Percentiles rank a stretch among this genome's conserved stretches.
Evolutionary conservation across 2,797 vertebrate genomes (phyloP).

Genomic region (Gadopsis bispinosus): DNA sequence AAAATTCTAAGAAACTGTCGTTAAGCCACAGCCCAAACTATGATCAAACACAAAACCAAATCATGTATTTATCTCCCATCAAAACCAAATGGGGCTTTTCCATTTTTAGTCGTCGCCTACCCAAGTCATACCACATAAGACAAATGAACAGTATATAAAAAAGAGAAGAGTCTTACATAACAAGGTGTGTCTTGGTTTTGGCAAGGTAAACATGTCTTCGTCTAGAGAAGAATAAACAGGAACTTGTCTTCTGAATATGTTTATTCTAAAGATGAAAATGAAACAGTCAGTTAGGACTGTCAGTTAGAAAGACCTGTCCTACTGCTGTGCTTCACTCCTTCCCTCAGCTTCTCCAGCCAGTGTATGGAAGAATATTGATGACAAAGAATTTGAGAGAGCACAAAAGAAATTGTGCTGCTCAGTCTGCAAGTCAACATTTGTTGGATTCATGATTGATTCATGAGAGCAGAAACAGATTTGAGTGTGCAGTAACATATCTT

Average conservation of each 20-base stretch:
- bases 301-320: slow-evolving; percentile 25
- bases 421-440: no score
- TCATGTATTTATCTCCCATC: slow-evolving; percentile 68
- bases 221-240: slow-evolving; percentile 61
- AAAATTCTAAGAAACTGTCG: slow-evolving; percentile 78
- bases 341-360: neutral
- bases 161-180: slow-evolving; percentile 51
- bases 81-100: slow-evolving; percentile 80
- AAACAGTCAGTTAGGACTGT: slow-evolving; percentile 1
- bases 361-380: neutral
- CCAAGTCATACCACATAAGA: slow-evolving; percentile 79
- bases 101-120: slow-evolving; percentile 66
- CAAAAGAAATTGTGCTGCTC: no score
- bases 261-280: slow-evolving; percentile 16
- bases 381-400: neutral
- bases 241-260: slow-evolving; percentile 51
- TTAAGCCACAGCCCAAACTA: slow-evolving; percentile 69
- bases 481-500: neutral
- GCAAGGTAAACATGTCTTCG: slow-evolving; percentile 38
- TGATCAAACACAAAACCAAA: slow-evolving; percentile 70
- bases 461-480: no score
- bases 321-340: slow-evolving; percentile 2
- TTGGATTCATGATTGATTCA: no score
- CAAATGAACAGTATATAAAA: slow-evolving; percentile 54
- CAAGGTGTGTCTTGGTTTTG: slow-evolving; percentile 75